phyloP scores from a whole-genome alignment of 2,113 vertebrate genomes.

The Pitta sordida region DNA sequence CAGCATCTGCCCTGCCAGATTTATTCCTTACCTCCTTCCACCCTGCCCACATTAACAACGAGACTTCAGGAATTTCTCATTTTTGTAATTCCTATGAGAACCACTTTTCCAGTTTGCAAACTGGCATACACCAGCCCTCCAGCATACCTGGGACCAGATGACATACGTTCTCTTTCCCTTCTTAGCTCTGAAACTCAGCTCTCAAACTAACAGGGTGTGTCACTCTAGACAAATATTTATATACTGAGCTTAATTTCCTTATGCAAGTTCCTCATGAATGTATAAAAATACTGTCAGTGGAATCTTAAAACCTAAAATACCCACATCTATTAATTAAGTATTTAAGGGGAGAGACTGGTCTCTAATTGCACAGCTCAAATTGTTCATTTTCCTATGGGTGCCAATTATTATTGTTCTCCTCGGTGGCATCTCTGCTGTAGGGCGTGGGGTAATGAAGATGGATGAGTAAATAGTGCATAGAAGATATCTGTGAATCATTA shows the following conservation, averaged over 20 bases:
- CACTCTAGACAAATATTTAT: conserved; percentile 45
- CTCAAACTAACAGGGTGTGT: conserved; percentile 2
- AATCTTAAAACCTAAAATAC: not conserved
- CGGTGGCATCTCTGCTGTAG: not conserved
- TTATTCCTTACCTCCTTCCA: not conserved
- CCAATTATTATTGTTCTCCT: conserved; percentile 5
- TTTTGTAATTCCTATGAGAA: not conserved
- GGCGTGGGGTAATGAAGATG: not conserved
- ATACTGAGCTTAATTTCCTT: not conserved
- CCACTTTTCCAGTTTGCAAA: not conserved
- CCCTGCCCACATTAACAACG: not conserved
- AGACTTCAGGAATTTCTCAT: not conserved
- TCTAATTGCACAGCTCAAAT: not conserved
- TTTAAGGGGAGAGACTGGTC: not conserved
- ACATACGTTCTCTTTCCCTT: not conserved
- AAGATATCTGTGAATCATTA: conserved; percentile 38
- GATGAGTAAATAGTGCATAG: conserved; percentile 7
- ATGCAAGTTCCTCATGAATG: not conserved
- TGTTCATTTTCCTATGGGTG: conserved; percentile 21
- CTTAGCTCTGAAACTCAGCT: not conserved
- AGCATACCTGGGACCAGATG: not conserved
- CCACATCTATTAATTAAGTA: conserved; percentile 16
- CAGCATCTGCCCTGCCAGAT: not conserved
- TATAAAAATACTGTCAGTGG: not conserved
- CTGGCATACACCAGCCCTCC: not conserved